Evolutionary conservation across 2,888 invertebrate species (phyloP).

Genomic region (Neoitamus cyanurus): DNA sequence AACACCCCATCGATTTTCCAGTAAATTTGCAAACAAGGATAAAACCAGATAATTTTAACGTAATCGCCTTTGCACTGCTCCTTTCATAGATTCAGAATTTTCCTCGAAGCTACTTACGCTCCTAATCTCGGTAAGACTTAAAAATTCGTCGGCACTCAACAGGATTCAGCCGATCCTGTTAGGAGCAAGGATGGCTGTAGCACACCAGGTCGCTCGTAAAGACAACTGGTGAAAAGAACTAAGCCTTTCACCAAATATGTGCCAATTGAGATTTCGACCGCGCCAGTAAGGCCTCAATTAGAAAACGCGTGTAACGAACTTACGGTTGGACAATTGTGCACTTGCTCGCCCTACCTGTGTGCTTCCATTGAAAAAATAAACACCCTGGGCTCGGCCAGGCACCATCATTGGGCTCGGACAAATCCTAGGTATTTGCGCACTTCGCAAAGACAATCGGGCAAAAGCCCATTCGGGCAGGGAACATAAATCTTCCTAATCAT

Average conservation of each 20-base stretch:
- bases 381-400: neutral
- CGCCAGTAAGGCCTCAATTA: neutral
- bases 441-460: neutral
- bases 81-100: conserved; percentile 21
- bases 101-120: conserved; percentile 34
- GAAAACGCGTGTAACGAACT: conserved; percentile 11
- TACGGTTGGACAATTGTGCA: neutral
- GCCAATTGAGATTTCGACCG: neutral
- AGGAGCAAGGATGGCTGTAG: neutral
- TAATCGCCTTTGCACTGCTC: conserved; percentile 32
- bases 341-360: neutral
- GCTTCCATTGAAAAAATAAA: neutral
- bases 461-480: neutral
- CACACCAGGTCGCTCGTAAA: neutral
- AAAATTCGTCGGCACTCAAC: conserved; percentile 10
- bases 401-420: neutral
- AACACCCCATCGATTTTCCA: conserved; percentile 36
- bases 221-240: conserved; percentile 1
- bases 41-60: conserved; percentile 41
- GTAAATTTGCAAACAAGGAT: conserved; percentile 46
- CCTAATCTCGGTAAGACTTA: conserved; percentile 34
- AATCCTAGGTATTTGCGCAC: conserved; percentile 14
- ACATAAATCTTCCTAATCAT: conserved; percentile 46
- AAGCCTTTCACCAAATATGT: conserved; percentile 8
- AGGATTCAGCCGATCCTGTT: neutral